These are phyloP conservation scores for Alcis repandata DNA, from an alignment of 2,888 invertebrate genomes.

Conservation along the genomic window DNA sequence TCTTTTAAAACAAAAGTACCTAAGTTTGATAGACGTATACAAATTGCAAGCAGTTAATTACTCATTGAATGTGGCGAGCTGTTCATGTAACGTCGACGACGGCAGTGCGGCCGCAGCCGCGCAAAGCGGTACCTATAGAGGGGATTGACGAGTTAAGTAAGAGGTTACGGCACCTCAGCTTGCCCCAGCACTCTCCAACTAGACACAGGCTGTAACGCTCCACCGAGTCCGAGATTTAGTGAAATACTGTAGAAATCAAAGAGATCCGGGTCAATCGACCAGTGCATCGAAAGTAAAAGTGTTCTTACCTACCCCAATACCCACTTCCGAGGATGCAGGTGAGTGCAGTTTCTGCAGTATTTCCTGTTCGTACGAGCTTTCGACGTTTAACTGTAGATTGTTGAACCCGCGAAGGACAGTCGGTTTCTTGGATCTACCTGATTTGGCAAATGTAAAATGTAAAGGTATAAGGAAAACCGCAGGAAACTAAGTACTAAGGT, in stretches of 20 bases:
- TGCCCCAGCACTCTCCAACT: conserved; percentile 72
- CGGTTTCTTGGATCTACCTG: conserved; percentile 53
- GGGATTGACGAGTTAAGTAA: conserved; percentile 78
- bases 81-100: conserved; percentile 57
- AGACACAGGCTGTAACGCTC: conserved; percentile 68
- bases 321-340: conserved; percentile 72
- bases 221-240: conserved; percentile 58
- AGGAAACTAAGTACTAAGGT: not conserved
- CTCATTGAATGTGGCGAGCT: conserved; percentile 34
- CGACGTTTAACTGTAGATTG: conserved; percentile 54
- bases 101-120: conserved; percentile 32
- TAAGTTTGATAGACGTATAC: not conserved
- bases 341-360: conserved; percentile 61
- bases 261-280: conserved; percentile 70
- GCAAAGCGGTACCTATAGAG: conserved; percentile 53
- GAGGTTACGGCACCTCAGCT: conserved; percentile 77
- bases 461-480: conserved; percentile 47
- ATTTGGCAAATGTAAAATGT: conserved; percentile 39
- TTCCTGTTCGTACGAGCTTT: conserved; percentile 50
- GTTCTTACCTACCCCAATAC: conserved; percentile 50
- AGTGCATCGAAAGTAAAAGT: conserved; percentile 76
- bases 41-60: conserved; percentile 47
- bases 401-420: conserved; percentile 64
- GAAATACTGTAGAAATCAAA: conserved; percentile 65
- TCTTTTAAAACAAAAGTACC: not conserved